Evolutionary conservation across 2,888 invertebrate species (phyloP).

Genomic region (Tiliacea aurago): DNA sequence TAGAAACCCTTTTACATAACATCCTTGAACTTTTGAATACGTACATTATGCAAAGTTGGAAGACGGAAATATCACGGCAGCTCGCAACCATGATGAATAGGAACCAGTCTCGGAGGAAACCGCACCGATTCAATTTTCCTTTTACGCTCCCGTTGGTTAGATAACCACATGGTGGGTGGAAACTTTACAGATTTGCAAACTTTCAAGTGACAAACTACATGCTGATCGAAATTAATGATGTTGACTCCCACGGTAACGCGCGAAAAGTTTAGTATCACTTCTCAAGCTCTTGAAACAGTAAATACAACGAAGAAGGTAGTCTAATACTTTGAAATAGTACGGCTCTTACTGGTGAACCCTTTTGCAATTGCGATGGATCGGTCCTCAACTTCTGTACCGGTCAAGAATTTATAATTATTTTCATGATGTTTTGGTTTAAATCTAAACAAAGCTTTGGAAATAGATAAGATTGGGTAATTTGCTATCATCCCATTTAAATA

Average conservation of each 20-base stretch:
- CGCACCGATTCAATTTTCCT: conserved; percentile 64
- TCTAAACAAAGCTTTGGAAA: not conserved
- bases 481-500: conserved; percentile 14
- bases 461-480: not conserved
- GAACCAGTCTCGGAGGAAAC: conserved; percentile 63
- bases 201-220: conserved; percentile 44
- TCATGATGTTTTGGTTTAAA: no score
- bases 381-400: not conserved
- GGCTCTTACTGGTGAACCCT: not conserved
- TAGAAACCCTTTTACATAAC: conserved; percentile 56
- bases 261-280: conserved; percentile 28
- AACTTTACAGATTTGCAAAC: conserved; percentile 50
- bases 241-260: conserved; percentile 38
- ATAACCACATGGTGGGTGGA: conserved; percentile 58
- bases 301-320: not conserved
- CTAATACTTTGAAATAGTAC: not conserved
- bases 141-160: conserved; percentile 59
- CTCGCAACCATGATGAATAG: conserved; percentile 56
- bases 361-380: not conserved
- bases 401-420: not conserved
- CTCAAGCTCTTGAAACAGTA: not conserved
- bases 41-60: conserved; percentile 56
- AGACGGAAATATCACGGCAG: conserved; percentile 64
- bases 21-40: conserved; percentile 51
- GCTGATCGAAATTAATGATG: conserved; percentile 32